phyloP scores from a whole-genome alignment of 2,888 invertebrate species.

The Drosophila fungiperda region DNA sequence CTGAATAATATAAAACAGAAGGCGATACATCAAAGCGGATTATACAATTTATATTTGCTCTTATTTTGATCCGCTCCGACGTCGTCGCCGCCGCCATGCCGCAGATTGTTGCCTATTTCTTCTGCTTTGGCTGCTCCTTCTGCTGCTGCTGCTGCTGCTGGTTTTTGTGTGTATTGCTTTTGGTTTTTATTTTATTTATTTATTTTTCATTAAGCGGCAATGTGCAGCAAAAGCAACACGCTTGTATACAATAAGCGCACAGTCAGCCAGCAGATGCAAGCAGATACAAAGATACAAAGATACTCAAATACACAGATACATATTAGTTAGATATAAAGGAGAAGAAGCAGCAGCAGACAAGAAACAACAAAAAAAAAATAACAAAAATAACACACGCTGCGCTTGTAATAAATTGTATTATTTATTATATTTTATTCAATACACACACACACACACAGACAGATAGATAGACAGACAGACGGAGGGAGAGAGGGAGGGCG shows the following conservation, averaged over 20 bases:
- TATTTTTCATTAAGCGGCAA: slow-evolving; percentile 67
- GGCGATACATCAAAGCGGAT: slow-evolving; percentile 81
- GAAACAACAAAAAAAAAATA: slow-evolving; percentile 23
- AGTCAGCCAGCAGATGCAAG: slow-evolving; percentile 50
- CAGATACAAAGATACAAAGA: slow-evolving; percentile 26
- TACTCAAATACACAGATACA: no score
- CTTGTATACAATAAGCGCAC: slow-evolving; percentile 52
- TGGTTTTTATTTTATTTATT: slow-evolving; percentile 79
- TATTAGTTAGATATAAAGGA: slow-evolving; percentile 38
- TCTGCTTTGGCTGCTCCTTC: slow-evolving; percentile 15
- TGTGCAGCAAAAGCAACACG: slow-evolving; percentile 36
- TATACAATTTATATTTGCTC: slow-evolving; percentile 75
- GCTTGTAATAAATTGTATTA: slow-evolving; percentile 76
- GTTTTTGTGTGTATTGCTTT: slow-evolving; percentile 62
- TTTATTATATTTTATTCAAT: slow-evolving; percentile 79
- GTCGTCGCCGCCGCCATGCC: slow-evolving; percentile 3
- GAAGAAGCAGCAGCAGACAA: not conserved
- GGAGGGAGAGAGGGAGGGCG: not conserved
- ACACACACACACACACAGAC: slow-evolving; percentile 10
- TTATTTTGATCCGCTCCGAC: slow-evolving; percentile 57
- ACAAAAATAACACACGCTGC: slow-evolving; percentile 53
- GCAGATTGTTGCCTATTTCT: slow-evolving; percentile 11
- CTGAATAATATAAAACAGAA: slow-evolving; percentile 80
- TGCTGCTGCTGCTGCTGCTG: not conserved
- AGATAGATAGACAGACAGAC: not conserved